A percentile compares a stretch with the other conserved stretches of the same genome.
Conservation (phyloP, 1,140 invertebrate genomes). For the Trichonephila inaurata region DNA sequence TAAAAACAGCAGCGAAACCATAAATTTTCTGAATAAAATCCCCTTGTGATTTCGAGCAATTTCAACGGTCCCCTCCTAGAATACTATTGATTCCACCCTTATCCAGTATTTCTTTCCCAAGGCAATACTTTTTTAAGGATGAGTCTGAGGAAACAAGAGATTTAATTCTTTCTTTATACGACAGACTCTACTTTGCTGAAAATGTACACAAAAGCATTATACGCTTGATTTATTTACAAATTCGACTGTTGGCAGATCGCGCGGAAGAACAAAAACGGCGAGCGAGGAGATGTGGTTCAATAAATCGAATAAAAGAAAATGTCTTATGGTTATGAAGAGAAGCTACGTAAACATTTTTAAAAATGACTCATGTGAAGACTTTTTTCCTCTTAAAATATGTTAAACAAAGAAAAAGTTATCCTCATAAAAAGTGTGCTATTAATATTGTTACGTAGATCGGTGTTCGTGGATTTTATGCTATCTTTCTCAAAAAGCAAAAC, state of each 20-base stretch:
- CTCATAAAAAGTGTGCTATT: too few relatives aligned
- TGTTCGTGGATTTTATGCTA: too few relatives aligned
- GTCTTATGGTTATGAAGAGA: too few relatives aligned
- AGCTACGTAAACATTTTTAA: too few relatives aligned
- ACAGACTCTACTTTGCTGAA: background rate
- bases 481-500: too few relatives aligned
- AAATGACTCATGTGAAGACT: too few relatives aligned
- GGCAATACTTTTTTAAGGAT: slow-evolving; percentile 34
- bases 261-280: background rate
- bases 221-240: slow-evolving; percentile 16
- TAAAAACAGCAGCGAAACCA: slow-evolving; percentile 43
- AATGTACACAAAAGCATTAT: background rate
- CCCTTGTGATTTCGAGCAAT: slow-evolving; percentile 45
- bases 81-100: slow-evolving; percentile 39
- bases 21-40: slow-evolving; percentile 32
- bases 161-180: slow-evolving; percentile 37
- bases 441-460: too few relatives aligned
- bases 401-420: too few relatives aligned
- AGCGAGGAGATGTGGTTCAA: background rate
- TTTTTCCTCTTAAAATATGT: too few relatives aligned
- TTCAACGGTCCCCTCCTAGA: slow-evolving; percentile 34
- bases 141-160: slow-evolving; percentile 40
- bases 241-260: background rate
- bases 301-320: too few relatives aligned
- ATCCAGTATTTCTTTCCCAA: slow-evolving; percentile 9